phyloP scores from a whole-genome alignment of 2,113 vertebrate species.

The Zosterops borbonicus region DNA sequence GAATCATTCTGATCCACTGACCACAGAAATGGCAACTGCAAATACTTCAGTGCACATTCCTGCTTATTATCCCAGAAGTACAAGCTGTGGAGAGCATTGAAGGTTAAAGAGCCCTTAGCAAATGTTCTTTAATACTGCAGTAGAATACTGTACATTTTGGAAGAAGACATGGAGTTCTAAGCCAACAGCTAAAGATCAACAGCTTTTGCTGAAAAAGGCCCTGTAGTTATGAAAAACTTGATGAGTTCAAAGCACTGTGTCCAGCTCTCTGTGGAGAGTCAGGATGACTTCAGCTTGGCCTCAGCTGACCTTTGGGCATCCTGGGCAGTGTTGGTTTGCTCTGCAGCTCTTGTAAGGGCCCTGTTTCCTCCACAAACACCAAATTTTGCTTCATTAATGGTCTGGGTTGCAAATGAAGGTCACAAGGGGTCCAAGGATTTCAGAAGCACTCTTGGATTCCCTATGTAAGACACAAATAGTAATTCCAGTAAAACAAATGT shows the following conservation, averaged over 20 bases:
- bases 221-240: neutral
- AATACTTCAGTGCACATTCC: neutral
- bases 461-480: neutral
- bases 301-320: neutral
- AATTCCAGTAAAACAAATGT: neutral
- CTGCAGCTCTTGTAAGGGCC: neutral
- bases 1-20: neutral
- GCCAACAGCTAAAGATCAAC: neutral
- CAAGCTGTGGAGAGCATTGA: neutral
- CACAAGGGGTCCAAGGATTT: neutral
- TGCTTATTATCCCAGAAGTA: neutral
- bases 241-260: neutral
- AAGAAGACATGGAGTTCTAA: neutral
- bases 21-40: neutral
- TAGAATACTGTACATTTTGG: neutral
- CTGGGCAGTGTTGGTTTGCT: neutral
- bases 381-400: neutral
- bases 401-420: neutral
- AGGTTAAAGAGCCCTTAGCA: neutral
- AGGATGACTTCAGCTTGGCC: rapidly evolving
- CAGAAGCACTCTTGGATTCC: neutral
- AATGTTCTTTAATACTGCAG: neutral
- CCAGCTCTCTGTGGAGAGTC: neutral
- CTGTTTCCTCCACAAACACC: neutral
- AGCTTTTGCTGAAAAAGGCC: neutral